A percentile compares a stretch with the other conserved stretches of the same genome.
These are phyloP conservation scores for Lytechinus variegatus DNA, from an alignment of 35 echinoderm and acorn worm species.

Conservation along the genomic window DNA sequence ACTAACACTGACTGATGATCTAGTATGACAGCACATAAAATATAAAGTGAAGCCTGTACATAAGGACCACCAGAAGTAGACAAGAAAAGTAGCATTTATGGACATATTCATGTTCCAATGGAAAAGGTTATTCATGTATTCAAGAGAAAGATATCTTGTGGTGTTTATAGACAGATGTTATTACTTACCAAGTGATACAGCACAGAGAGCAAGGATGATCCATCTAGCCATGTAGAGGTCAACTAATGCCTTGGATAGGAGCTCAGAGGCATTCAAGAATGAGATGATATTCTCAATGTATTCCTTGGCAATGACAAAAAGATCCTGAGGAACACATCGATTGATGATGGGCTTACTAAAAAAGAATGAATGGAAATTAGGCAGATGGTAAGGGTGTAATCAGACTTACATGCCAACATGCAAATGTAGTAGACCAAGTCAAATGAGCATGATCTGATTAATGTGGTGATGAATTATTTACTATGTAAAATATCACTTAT, in stretches of 20 bases:
- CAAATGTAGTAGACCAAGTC: too few relatives aligned
- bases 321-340: constrained; percentile 82
- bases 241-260: constrained; percentile 82
- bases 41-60: too few relatives aligned
- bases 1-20: too few relatives aligned
- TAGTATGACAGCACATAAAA: too few relatives aligned
- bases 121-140: background rate
- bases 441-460: too few relatives aligned
- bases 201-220: constrained; percentile 87
- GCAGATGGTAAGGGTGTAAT: too few relatives aligned
- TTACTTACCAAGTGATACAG: constrained; percentile 70
- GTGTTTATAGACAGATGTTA: background rate
- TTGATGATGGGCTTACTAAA: constrained; percentile 74
- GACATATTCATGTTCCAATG: too few relatives aligned
- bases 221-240: constrained; percentile 91
- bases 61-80: too few relatives aligned
- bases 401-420: too few relatives aligned
- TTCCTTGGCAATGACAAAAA: constrained; percentile 32
- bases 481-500: too few relatives aligned
- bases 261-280: constrained; percentile 79
- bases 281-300: constrained; percentile 69
- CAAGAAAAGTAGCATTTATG: too few relatives aligned
- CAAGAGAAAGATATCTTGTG: background rate
- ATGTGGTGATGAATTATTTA: too few relatives aligned
- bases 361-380: constrained; percentile 11